Evolutionary conservation across 2,888 invertebrate genomes (phyloP).

Genomic region (Tipula unca): DNA sequence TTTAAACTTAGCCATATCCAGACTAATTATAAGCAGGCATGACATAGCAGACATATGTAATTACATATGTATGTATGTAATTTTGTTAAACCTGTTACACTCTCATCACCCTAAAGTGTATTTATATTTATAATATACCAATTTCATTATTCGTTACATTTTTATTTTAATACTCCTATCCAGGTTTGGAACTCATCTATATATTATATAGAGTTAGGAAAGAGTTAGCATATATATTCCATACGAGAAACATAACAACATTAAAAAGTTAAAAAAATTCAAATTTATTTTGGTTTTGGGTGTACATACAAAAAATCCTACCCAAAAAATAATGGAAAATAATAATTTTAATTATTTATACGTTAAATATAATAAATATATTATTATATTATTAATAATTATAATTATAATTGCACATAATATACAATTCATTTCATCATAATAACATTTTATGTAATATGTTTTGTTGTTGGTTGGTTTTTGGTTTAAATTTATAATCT

Average conservation of each 20-base stretch:
- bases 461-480: not conserved
- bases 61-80: no score
- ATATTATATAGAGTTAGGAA: no score
- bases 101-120: no score
- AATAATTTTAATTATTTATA: not conserved
- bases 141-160: no score
- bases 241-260: not conserved
- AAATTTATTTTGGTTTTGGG: not conserved
- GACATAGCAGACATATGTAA: no score
- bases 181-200: no score
- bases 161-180: no score
- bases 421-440: not conserved
- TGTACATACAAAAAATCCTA: not conserved
- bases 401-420: not conserved
- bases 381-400: not conserved
- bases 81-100: no score
- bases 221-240: not conserved
- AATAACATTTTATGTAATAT: not conserved
- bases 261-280: not conserved
- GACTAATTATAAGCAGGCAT: no score
- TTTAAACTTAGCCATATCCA: no score
- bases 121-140: no score
- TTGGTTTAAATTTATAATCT: not conserved
- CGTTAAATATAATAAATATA: not conserved
- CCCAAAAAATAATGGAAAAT: not conserved